These are phyloP conservation scores for Apodemia mormo DNA, from an alignment of 2,888 invertebrate genomes.

Conservation along the genomic window DNA sequence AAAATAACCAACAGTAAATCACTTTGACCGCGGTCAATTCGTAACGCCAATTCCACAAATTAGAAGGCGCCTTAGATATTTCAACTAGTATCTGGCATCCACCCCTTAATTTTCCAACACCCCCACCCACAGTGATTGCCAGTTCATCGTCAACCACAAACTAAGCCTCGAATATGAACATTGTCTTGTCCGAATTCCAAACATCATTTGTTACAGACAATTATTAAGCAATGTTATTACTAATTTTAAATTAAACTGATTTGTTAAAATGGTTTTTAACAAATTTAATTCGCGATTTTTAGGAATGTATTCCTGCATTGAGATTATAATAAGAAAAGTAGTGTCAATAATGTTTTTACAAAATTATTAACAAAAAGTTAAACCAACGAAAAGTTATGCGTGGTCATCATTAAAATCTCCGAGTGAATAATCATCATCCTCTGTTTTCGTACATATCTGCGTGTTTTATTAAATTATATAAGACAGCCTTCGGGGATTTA, in stretches of 20 bases:
- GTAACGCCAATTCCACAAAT: slow-evolving; percentile 58
- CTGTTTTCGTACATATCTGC: too few species aligned
- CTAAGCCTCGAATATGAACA: slow-evolving; percentile 47
- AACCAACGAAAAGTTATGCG: too few species aligned
- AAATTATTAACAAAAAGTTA: too few species aligned
- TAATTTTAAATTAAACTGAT: slow-evolving; percentile 43
- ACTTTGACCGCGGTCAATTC: slow-evolving; percentile 56
- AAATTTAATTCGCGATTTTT: too few species aligned
- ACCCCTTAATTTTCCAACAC: slow-evolving; percentile 38
- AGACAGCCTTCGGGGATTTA: too few species aligned
- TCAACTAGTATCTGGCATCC: slow-evolving; percentile 54
- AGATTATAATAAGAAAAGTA: too few species aligned
- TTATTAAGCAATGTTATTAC: slow-evolving; percentile 54
- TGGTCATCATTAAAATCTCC: too few species aligned
- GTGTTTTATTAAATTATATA: too few species aligned
- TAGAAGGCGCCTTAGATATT: slow-evolving; percentile 63
- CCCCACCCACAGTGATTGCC: slow-evolving; percentile 53
- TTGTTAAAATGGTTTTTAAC: too few species aligned
- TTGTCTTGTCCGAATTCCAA: slow-evolving; percentile 48
- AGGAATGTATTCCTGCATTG: too few species aligned
- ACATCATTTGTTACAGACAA: slow-evolving; percentile 52
- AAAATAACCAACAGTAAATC: slow-evolving; percentile 3
- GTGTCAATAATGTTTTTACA: too few species aligned
- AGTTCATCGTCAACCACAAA: slow-evolving; percentile 58
- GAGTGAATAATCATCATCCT: too few species aligned